A percentile compares a stretch with the other conserved stretches of the same genome.
Evolutionary conservation across 2,113 vertebrate genomes (phyloP).

Genomic region (Sphyrna mokarran): DNA sequence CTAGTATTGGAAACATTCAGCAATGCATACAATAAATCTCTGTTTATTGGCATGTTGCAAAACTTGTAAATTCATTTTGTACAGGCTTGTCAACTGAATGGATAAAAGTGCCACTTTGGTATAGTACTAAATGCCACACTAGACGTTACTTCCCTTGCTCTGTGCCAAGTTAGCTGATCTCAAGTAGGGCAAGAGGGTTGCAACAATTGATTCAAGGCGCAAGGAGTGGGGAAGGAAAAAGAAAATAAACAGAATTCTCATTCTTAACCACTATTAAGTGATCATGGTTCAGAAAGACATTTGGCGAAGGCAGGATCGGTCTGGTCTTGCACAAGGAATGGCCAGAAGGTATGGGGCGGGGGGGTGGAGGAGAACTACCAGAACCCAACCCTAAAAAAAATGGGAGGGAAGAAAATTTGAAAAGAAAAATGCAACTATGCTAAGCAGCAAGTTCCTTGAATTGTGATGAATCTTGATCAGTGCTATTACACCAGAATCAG

Average conservation of each 20-base stretch:
- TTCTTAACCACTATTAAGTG: not conserved
- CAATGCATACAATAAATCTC: not conserved
- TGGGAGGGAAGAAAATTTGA: not conserved
- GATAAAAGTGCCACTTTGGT: not conserved
- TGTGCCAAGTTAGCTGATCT: not conserved
- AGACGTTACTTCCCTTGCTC: not conserved
- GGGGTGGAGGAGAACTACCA: no score
- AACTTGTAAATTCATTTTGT: slow-evolving; percentile 2
- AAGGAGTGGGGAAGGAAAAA: not conserved
- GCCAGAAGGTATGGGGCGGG: not conserved
- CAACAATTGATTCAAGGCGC: not conserved
- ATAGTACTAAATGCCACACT: not conserved
- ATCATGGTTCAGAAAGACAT: not conserved
- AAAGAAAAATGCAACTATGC: not conserved
- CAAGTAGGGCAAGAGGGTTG: not conserved
- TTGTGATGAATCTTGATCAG: not conserved
- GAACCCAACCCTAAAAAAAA: not conserved
- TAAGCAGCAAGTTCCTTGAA: not conserved
- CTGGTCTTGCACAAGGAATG: not conserved
- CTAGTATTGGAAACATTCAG: not conserved
- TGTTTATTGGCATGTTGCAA: not conserved
- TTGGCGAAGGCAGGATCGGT: not conserved
- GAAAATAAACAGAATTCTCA: not conserved
- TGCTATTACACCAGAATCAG: not conserved
- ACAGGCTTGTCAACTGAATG: not conserved